These are phyloP conservation scores for Axea sp. DNA, from an alignment of 2,888 invertebrate species.

Conservation along the genomic window DNA sequence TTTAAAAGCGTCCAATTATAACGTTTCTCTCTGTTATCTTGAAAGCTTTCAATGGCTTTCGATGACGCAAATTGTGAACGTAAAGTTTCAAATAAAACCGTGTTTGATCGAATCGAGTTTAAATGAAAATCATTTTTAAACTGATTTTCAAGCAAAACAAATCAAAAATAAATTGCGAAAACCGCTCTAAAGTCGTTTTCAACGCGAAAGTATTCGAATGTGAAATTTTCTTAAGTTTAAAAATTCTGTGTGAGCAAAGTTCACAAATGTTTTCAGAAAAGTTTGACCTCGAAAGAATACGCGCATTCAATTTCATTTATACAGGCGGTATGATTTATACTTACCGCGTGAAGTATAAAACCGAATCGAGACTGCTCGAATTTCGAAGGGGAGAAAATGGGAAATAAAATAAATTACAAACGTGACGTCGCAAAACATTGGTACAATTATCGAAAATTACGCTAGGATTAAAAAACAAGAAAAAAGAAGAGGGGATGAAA, in stretches of 20 bases:
- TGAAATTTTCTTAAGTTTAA: too few relatives aligned
- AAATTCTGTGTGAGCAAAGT: too few relatives aligned
- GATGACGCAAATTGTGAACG: constrained; percentile 6
- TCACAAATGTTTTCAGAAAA: too few relatives aligned
- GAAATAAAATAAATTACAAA: constrained; percentile 10
- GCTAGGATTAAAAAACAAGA: not conserved
- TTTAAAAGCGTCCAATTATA: constrained; percentile 26
- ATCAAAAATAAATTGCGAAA: too few relatives aligned
- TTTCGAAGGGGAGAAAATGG: too few relatives aligned
- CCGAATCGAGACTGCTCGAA: constrained; percentile 9
- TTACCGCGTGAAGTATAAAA: constrained; percentile 30
- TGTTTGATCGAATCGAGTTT: too few relatives aligned
- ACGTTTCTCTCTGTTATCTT: constrained; percentile 7
- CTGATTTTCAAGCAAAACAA: too few relatives aligned
- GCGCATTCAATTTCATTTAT: constrained; percentile 11
- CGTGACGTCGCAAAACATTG: constrained; percentile 15
- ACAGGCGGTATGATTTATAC: constrained; percentile 9
- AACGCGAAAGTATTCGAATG: too few relatives aligned
- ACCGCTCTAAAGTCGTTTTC: too few relatives aligned
- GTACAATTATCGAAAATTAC: constrained; percentile 10
- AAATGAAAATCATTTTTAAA: too few relatives aligned
- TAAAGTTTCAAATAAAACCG: not conserved
- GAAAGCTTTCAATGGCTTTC: constrained; percentile 9
- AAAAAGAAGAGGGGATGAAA: too few relatives aligned
- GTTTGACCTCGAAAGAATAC: too few relatives aligned